phyloP scores from a whole-genome alignment of 2,113 vertebrate genomes.

The Castor canadensis region DNA sequence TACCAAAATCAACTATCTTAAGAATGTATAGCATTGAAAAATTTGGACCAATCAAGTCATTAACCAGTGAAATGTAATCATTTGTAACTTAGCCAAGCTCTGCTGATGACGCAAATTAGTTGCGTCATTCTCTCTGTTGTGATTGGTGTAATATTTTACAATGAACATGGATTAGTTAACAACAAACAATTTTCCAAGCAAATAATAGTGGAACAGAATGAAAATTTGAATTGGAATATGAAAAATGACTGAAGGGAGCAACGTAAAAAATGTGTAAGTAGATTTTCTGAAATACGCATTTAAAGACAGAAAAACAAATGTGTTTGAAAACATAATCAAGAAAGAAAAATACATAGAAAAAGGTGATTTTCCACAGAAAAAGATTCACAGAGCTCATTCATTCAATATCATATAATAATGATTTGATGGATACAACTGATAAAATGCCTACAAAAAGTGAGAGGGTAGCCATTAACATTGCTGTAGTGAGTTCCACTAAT shows the following conservation, averaged over 20 bases:
- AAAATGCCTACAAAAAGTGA: background rate
- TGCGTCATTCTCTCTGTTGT: background rate
- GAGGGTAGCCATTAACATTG: background rate
- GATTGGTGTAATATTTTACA: background rate
- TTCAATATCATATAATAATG: background rate
- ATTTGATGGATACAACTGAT: conserved; percentile 25
- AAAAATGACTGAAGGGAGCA: background rate
- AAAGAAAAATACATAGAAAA: conserved; percentile 30
- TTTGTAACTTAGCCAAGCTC: background rate
- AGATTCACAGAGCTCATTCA: background rate
- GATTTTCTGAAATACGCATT: conserved; percentile 24
- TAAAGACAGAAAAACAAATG: conserved; percentile 38
- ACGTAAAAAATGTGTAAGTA: background rate
- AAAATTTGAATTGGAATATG: conserved; percentile 16
- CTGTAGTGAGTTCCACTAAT: background rate
- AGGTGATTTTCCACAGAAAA: conserved; percentile 2
- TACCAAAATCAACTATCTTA: background rate
- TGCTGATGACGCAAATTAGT: background rate
- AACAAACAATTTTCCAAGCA: background rate
- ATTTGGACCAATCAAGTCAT: background rate
- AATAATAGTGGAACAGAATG: background rate
- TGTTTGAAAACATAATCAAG: background rate
- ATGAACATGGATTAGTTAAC: background rate
- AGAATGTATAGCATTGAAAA: background rate
- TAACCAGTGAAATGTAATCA: background rate